Percentiles rank a stretch among this genome's conserved stretches.
phyloP scores from a whole-genome alignment of 2,797 vertebrate genomes.

The Gallinago stenura region DNA sequence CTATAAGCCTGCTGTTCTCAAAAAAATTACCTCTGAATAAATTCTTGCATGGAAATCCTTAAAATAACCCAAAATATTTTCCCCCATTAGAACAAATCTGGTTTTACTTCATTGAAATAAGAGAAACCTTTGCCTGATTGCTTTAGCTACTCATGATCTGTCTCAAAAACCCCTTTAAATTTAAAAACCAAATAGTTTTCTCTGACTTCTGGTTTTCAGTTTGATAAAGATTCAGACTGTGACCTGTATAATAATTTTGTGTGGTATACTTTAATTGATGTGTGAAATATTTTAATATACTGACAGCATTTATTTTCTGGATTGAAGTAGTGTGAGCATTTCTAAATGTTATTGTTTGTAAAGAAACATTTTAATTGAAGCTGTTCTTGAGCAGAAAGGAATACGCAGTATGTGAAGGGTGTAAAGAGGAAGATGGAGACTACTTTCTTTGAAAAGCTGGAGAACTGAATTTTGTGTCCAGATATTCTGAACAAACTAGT shows the following conservation, averaged over 20 bases:
- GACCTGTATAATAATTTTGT: fast-evolving
- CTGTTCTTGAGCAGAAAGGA: not conserved
- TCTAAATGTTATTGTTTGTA: not conserved
- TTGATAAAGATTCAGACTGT: not conserved
- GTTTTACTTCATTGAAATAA: not conserved
- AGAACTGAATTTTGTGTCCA: not conserved
- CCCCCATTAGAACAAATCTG: not conserved
- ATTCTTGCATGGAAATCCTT: not conserved
- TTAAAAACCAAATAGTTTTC: not conserved
- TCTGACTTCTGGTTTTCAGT: not conserved
- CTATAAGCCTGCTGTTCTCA: not conserved
- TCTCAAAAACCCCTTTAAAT: not conserved
- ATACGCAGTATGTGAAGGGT: not conserved
- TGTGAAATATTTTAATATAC: not conserved
- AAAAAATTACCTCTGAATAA: not conserved
- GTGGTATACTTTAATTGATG: not conserved
- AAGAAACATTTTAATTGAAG: not conserved
- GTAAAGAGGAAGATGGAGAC: not conserved
- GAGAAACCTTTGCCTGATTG: not conserved
- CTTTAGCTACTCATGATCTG: not conserved
- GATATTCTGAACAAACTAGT: not conserved
- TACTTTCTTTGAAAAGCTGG: not conserved
- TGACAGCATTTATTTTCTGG: not conserved
- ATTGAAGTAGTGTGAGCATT: not conserved
- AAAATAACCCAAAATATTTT: not conserved